Base-by-base conservation (phyloP, 2,113 vertebrate genomes). In the Toxotes jaculatrix region DNA sequence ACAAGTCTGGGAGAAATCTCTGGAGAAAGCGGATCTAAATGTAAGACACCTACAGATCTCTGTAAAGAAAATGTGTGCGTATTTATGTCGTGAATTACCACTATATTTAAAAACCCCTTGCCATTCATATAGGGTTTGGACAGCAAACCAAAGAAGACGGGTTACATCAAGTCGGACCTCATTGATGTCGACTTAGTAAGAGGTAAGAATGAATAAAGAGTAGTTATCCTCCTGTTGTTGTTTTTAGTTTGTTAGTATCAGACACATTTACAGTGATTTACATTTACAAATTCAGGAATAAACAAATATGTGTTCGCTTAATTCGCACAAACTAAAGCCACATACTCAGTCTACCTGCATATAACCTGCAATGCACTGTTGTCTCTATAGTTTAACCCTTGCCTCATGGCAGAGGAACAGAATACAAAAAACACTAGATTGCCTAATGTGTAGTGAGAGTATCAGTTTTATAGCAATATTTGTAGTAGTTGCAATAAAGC, bases 1-100 rank as follows among this genome's bases (percentile, higher is more conserved):
- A 89, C 98, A 99, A 93, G 96, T 99, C 92, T 99, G 98, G 98
- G 98, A 99, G 94, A 98, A 98, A 88, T 97, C 98, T 66, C 89
- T 99, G 86, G 97, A 97, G 90, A 97, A 97, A 93, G 83, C 96
- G 12, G 97, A 99, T 93, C 95, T 98, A 86, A 98, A 97, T 95
- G 98, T 99, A 95, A 95, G 93, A 55, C 2, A 5, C 1, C 31
- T 12, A 5, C 9, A 65, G 4, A 11, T 61, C 7, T 72, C 5
- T 60, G 12, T 4, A 27, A 60, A 53, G 1, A 0, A 64, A 17
- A 65, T 34, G 0, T 71, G 7, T 71, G 7, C 38, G 8, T 32
- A 31, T 64, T 60, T 11, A 2, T 73, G 2, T 43, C 43, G 5
- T 42, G 36, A 49, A 14, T 53, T 12, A 0, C 1, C 6, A 21